Base-by-base conservation (phyloP, 2,113 vertebrate genomes). In the Chlamydotis undulata region DNA sequence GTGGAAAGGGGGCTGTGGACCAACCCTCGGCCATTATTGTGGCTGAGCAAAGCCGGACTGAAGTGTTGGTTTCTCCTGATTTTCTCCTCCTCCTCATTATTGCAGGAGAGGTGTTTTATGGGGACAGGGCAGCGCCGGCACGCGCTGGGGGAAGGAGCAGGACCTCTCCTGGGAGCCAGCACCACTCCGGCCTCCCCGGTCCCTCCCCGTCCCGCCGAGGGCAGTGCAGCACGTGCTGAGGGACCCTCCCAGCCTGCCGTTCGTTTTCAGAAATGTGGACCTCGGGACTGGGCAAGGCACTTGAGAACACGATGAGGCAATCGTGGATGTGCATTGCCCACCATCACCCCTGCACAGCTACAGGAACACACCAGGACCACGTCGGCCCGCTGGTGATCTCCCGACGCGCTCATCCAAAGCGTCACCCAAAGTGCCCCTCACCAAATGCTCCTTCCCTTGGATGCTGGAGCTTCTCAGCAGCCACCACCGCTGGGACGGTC, bases 351-450 rank as follows among this genome's bases (percentile, higher is more conserved):
- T 8, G 10, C 21, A 26, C n/a, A 19, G 55, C 50, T 31, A 9
- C 5, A 2, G 90, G 64, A 47, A 29, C 22, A 14, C 37, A 2
- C 14, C 1, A 4, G 2, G 39, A 61, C 52, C 55, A 9, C 1
- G 0, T 0, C 7, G 29, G 60, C 45, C 31, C 10, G 0, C 5
- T 5, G 26, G 55, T 43, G 41, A 15, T 16, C 41, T 6, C 41
- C 41, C 41, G 15, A 43, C 41, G 6, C 15, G 14, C 14, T 43
- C 41, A 43, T 43, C 41, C 28, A 14, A 4, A 39, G n/a, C 26
- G 7, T 2, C 83, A 6, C n/a, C 26, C 60, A 11, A 10, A 12
- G 56, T 4, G 50, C 6, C 60, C 33, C 56, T 79, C 56, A 16
- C 60, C 33, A 10, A 29, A 4, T 0, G 0, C n/a, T 33, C 52